Evolutionary conservation across 2,113 vertebrate species (phyloP).

Genomic region (Poeciliopsis prolifica): DNA sequence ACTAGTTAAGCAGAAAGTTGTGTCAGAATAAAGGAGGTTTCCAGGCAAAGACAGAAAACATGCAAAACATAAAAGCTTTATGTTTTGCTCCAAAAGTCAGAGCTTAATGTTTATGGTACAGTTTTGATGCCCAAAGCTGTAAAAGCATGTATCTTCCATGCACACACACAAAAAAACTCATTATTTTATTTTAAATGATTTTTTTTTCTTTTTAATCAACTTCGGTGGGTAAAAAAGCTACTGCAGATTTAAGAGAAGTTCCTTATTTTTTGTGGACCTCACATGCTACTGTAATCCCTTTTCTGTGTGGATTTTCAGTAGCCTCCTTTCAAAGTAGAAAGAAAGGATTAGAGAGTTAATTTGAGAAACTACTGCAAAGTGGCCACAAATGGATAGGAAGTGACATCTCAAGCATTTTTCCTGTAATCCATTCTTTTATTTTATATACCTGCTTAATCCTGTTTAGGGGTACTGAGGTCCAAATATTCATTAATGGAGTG

Average conservation of each 20-base stretch:
- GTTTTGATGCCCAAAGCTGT: not conserved
- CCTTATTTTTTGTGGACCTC: not conserved
- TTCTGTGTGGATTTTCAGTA: not conserved
- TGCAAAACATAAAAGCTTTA: too few species aligned
- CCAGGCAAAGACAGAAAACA: not conserved
- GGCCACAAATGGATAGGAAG: not conserved
- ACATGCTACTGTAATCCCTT: constrained; percentile 2
- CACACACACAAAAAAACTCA: not conserved
- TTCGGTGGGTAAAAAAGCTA: not conserved
- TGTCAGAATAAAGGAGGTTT: not conserved
- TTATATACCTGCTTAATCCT: not conserved
- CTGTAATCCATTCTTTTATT: not conserved
- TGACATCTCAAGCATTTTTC: not conserved
- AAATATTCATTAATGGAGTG: not conserved
- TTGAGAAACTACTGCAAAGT: not conserved
- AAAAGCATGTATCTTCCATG: not conserved
- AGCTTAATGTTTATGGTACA: not conserved
- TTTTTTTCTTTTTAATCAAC: too few species aligned
- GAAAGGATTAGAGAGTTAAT: constrained; percentile 2
- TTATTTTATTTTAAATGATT: not conserved
- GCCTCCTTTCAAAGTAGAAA: not conserved
- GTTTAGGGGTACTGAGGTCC: not conserved
- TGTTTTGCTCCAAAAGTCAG: not conserved
- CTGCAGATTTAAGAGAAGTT: not conserved
- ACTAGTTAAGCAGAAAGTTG: not conserved